Conservation (phyloP, 2,113 vertebrate species). For the Hepsetus odoe region DNA sequence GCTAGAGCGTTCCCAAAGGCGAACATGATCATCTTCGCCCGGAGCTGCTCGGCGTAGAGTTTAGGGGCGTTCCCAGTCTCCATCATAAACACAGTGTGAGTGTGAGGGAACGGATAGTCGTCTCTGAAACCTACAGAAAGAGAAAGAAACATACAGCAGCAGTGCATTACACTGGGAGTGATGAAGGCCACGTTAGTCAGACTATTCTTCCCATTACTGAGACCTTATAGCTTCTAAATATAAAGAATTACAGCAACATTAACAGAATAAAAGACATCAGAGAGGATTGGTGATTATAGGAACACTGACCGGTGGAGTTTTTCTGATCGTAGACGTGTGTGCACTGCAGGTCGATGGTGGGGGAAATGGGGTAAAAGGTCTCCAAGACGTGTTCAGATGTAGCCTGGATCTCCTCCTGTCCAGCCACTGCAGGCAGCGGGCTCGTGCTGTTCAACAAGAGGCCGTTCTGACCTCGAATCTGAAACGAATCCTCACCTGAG, state of each 20-base stretch:
- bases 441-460: slow-evolving; percentile 75
- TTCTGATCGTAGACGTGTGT: slow-evolving; percentile 75
- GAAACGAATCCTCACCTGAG: slow-evolving; percentile 84
- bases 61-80: slow-evolving; percentile 64
- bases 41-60: slow-evolving; percentile 79
- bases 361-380: slow-evolving; percentile 87
- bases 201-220: too few relatives aligned
- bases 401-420: slow-evolving; percentile 77
- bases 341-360: slow-evolving; percentile 86
- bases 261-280: too few relatives aligned
- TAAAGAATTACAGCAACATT: too few relatives aligned
- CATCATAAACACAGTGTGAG: slow-evolving; percentile 84
- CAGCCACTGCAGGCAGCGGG: slow-evolving; percentile 79
- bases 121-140: slow-evolving; percentile 78
- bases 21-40: slow-evolving; percentile 88
- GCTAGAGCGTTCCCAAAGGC: slow-evolving; percentile 84
- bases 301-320: slow-evolving; percentile 75
- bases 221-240: too few relatives aligned
- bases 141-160: neutral
- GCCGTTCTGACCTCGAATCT: slow-evolving; percentile 82
- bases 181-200: too few relatives aligned
- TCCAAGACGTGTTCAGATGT: slow-evolving; percentile 78
- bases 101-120: slow-evolving; percentile 80
- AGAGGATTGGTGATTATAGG: too few relatives aligned
- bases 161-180: too few relatives aligned